Conservation (phyloP, 2,797 vertebrate species). For the Enteromius unitaeniatus region DNA sequence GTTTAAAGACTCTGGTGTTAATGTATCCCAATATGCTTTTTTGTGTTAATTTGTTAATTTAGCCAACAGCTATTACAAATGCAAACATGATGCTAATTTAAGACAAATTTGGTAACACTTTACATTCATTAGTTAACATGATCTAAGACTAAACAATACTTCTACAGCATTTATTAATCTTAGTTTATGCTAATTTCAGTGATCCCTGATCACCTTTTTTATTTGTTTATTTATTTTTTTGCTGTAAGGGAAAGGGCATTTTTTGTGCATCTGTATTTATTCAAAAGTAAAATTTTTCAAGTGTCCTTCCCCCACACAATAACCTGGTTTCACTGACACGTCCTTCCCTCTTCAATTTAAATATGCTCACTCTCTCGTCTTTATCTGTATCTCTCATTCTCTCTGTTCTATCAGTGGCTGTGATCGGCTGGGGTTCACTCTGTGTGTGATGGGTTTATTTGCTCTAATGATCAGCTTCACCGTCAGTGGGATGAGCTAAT, state of each 20-base stretch:
- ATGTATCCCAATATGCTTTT: neutral
- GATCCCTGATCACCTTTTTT: neutral
- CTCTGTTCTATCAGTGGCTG: slow-evolving; percentile 39
- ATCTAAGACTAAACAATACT: too few species aligned
- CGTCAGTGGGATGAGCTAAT: slow-evolving; percentile 35
- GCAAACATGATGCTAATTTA: neutral
- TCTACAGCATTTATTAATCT: too few species aligned
- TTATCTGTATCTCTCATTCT: slow-evolving; percentile 15
- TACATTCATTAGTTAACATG: too few species aligned
- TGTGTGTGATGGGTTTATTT: slow-evolving; percentile 47
- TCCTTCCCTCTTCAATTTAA: neutral
- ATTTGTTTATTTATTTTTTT: neutral
- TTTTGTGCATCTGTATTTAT: neutral
- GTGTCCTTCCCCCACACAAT: neutral
- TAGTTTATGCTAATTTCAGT: too few species aligned
- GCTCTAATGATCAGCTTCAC: slow-evolving; percentile 47
- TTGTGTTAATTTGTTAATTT: neutral
- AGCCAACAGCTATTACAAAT: neutral
- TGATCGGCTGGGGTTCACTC: slow-evolving; percentile 30
- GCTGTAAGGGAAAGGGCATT: neutral
- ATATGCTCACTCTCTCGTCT: neutral
- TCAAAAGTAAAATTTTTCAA: neutral
- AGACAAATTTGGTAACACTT: too few species aligned
- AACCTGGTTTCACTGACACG: neutral
- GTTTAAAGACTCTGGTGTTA: neutral